Percentiles rank a stretch among this genome's conserved stretches.
Conservation (phyloP, 2,888 invertebrate species). For the Tridacna gigas region DNA sequence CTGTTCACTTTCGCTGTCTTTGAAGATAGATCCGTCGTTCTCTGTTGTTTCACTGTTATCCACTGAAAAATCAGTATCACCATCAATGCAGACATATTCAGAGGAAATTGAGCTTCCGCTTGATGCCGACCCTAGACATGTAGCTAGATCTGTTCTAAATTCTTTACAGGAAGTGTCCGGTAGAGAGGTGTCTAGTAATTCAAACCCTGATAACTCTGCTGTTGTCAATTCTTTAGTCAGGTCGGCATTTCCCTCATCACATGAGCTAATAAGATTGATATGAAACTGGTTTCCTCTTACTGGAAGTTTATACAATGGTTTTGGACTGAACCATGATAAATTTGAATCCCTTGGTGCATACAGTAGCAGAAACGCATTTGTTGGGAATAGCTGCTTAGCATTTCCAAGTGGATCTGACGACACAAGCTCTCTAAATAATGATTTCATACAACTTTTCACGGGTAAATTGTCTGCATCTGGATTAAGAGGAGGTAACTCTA, state of each 20-base stretch:
- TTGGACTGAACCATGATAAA: slow-evolving; percentile 74
- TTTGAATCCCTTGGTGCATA: slow-evolving; percentile 69
- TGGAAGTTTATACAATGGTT: slow-evolving; percentile 69
- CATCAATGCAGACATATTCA: slow-evolving; percentile 57
- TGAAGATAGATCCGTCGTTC: too few species aligned
- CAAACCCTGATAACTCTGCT: slow-evolving; percentile 76
- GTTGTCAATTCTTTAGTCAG: slow-evolving; percentile 63
- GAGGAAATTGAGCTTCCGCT: slow-evolving; percentile 47
- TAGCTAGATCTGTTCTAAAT: background rate
- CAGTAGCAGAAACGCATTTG: slow-evolving; percentile 69
- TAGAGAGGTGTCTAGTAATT: slow-evolving; percentile 69
- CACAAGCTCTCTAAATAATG: slow-evolving; percentile 72
- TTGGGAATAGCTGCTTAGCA: slow-evolving; percentile 65
- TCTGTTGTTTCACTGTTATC: background rate
- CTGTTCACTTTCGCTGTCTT: background rate
- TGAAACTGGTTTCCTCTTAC: slow-evolving; percentile 66
- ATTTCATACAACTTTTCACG: slow-evolving; percentile 63
- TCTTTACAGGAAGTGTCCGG: slow-evolving; percentile 35
- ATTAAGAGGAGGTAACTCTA: slow-evolving; percentile 65
- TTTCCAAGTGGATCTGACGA: slow-evolving; percentile 71
- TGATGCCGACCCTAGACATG: slow-evolving; percentile 7
- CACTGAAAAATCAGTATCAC: background rate
- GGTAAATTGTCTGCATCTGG: slow-evolving; percentile 70
- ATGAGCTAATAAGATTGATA: slow-evolving; percentile 62
- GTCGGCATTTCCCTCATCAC: slow-evolving; percentile 56